phyloP scores from a whole-genome alignment of 2,797 vertebrate genomes.

The Sylvia borin region DNA sequence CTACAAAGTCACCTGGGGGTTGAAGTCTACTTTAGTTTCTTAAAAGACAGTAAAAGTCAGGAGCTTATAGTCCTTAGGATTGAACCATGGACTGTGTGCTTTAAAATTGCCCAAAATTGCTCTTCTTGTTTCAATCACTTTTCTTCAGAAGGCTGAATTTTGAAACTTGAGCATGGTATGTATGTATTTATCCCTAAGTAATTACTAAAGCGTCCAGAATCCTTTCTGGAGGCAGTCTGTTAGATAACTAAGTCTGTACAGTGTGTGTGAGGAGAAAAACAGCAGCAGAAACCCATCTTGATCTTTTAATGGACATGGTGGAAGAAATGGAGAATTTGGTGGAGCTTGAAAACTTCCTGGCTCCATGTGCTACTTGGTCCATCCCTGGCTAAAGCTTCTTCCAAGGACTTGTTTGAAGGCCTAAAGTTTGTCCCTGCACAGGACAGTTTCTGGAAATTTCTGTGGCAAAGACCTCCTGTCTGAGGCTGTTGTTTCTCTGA shows the following conservation, averaged over 20 bases:
- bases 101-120: not conserved
- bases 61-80: not conserved
- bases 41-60: not conserved
- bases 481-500: not conserved
- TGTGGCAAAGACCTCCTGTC: not conserved
- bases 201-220: not conserved
- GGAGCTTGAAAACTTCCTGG: not conserved
- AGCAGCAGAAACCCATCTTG: not conserved
- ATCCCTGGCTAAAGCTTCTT: not conserved
- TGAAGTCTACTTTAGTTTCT: not conserved
- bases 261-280: too few species aligned
- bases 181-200: not conserved
- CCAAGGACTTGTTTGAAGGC: not conserved
- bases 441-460: not conserved
- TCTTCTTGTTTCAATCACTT: not conserved
- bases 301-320: not conserved
- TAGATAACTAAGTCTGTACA: not conserved
- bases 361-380: fast-evolving
- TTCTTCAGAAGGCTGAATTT: not conserved
- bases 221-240: not conserved
- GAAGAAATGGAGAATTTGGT: not conserved
- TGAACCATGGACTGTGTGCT: not conserved
- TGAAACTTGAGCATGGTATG: not conserved
- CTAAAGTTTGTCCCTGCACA: not conserved
- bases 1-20: not conserved